Base-by-base conservation (phyloP, 2,113 vertebrate species). In the Odocoileus virginianus region DNA sequence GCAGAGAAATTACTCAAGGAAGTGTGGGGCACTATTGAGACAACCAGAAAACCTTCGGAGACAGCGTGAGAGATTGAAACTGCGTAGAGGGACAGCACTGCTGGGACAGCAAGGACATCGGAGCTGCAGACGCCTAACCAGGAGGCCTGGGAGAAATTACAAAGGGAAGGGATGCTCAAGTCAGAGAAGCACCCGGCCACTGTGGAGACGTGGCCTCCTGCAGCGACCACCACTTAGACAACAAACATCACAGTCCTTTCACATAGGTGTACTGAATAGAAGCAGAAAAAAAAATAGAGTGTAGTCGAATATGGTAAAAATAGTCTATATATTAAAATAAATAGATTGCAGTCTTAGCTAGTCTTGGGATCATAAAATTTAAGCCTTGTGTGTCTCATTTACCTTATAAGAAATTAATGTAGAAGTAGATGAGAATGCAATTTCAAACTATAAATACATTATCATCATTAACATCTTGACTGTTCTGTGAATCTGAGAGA, bases 351-450 rank as follows among this genome's bases (percentile, higher is more conserved):
- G 2, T 58, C 50, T 82, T 84, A 76, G 9, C 55, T 91, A 16
- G 55, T 30, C 74, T 64, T 90, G 19, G 89, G 25, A 58, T 52
- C 23, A 96, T 61, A 28, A 90, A 61, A 94, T 61, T 55, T 82
- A 27, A 82, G 89, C 47, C 88, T 23, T 87, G 67, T 78, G 2
- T 76, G 55, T 87, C 76, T 87, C 40, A 58, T 76, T 92, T 64
- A 50, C 2, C 45, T 25, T 74, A 6, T 47, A 84, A 91, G 45
- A 50, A 96, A 81, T 85, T 81, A 50, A 33, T 40, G 25, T 96
- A 52, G 61, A 94, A 94, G 47, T 40, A 88, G 87, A 79, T 36
- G 43, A 74, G 27, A 94, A 88, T 25, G 27, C 6, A 57, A 93
- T 71, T 76, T 52, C 61, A 89, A 54, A 79, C 61, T 27, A 61